Percentiles rank a stretch among this genome's conserved stretches.
These are phyloP conservation scores for Germaria angustata DNA, from an alignment of 2,888 invertebrate species.

Conservation along the genomic window DNA sequence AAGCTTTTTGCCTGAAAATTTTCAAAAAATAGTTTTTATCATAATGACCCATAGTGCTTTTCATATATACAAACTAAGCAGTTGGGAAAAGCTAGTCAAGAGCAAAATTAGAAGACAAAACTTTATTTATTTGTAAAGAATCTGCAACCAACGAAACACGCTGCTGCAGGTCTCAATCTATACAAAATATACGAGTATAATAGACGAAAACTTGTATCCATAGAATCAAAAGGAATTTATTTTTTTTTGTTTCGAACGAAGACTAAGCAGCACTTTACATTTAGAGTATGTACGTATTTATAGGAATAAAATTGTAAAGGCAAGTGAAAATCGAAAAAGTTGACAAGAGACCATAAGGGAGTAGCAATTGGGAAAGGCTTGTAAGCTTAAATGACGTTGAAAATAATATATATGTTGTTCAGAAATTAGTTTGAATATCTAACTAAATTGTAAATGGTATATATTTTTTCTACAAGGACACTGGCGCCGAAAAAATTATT, in stretches of 20 bases:
- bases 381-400: slow-evolving; percentile 31
- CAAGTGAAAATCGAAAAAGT: neutral
- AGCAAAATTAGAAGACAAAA: slow-evolving; percentile 25
- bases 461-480: slow-evolving; percentile 37
- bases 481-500: slow-evolving; percentile 51
- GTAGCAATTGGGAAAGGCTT: slow-evolving; percentile 49
- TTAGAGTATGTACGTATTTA: no score
- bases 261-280: neutral
- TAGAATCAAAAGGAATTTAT: slow-evolving; percentile 18
- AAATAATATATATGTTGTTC: slow-evolving; percentile 38
- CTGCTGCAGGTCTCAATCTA: slow-evolving; percentile 19
- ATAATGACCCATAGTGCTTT: neutral
- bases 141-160: slow-evolving; percentile 42
- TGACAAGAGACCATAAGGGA: slow-evolving; percentile 48
- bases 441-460: neutral
- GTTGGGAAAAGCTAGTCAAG: slow-evolving; percentile 1
- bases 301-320: no score
- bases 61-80: neutral
- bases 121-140: slow-evolving; percentile 53
- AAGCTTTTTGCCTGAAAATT: no score
- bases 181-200: no score
- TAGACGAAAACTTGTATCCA: neutral
- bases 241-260: neutral
- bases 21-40: no score
- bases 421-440: slow-evolving; percentile 35